Evolutionary conservation across 2,797 vertebrate species (phyloP).

Genomic region (Todus mexicanus): DNA sequence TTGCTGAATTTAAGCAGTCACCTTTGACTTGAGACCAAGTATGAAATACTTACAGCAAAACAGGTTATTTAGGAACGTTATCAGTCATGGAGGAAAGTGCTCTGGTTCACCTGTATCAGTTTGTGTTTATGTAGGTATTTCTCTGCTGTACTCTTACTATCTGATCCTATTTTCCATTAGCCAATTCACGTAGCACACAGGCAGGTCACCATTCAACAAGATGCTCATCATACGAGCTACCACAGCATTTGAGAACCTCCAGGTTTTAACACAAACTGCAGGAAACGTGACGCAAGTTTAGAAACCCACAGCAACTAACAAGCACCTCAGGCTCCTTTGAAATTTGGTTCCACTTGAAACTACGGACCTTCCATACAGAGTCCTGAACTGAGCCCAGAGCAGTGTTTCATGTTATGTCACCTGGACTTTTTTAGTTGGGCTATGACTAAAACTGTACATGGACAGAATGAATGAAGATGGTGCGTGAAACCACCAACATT

Average conservation of each 20-base stretch:
- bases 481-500: constrained; percentile 15
- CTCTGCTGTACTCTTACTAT: not conserved
- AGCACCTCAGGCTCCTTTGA: constrained; percentile 22
- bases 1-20: not conserved
- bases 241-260: not conserved
- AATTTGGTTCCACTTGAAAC: constrained; percentile 36
- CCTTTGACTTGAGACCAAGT: not conserved
- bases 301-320: constrained; percentile 2
- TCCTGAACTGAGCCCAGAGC: constrained; percentile 22
- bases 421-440: not conserved
- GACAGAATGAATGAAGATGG: constrained; percentile 3
- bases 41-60: not conserved
- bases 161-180: not conserved
- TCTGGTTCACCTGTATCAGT: not conserved
- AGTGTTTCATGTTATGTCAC: constrained; percentile 12
- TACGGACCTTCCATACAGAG: not conserved
- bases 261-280: not conserved
- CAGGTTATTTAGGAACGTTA: not conserved
- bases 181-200: not conserved
- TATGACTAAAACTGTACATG: not conserved
- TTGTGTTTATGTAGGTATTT: not conserved
- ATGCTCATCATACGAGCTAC: not conserved
- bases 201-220: not conserved
- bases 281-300: constrained; percentile 12
- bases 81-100: not conserved